These are phyloP conservation scores for Aythya fuligula DNA, from an alignment of 2,797 vertebrate species.

Conservation along the genomic window DNA sequence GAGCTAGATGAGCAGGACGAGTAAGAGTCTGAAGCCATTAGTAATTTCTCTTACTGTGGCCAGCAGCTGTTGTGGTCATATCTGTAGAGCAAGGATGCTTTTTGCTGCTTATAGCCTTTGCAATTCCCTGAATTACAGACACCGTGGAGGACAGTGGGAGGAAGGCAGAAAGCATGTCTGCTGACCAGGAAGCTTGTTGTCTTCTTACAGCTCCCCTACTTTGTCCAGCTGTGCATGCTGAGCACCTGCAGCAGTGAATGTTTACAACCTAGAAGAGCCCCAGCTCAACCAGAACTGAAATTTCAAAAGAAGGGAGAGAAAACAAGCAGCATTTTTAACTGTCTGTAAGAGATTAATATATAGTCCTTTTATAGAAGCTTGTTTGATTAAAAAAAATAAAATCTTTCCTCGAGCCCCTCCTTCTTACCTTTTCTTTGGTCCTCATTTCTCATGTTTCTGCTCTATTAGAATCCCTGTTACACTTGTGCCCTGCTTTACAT, in stretches of 20 bases:
- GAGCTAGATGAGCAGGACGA: background rate
- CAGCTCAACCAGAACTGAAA: background rate
- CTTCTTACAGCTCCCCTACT: background rate
- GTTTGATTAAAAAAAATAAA: background rate
- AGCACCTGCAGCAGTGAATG: background rate
- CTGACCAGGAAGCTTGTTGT: constrained; percentile 29
- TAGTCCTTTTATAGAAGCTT: background rate
- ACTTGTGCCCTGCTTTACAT: constrained; percentile 35
- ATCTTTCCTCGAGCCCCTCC: background rate
- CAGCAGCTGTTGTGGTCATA: background rate
- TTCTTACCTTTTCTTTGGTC: background rate
- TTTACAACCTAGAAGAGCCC: background rate
- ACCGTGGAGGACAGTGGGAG: background rate
- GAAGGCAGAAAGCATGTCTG: background rate
- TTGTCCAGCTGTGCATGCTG: constrained; percentile 22
- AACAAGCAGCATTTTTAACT: background rate
- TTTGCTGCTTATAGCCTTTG: background rate
- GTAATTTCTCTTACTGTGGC: background rate
- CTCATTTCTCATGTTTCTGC: background rate
- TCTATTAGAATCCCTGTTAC: background rate
- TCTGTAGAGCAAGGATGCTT: background rate
- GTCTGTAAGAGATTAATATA: background rate
- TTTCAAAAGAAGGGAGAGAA: background rate
- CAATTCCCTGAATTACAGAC: background rate
- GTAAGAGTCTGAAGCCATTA: background rate